phyloP scores from a whole-genome alignment of 2,797 vertebrate species.

The Characodon lateralis region DNA sequence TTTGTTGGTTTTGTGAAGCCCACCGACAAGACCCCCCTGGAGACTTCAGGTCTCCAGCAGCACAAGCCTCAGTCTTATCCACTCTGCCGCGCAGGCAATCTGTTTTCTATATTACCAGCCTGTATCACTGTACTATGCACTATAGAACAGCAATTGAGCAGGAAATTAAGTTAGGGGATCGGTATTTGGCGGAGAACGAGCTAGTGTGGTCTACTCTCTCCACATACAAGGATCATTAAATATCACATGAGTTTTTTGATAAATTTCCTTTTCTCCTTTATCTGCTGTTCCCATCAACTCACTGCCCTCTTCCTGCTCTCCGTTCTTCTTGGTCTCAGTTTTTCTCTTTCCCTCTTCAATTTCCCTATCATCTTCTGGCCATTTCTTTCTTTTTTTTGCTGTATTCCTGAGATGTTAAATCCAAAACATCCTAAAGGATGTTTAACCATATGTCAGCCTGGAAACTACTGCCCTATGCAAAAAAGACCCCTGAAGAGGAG shows the following conservation, averaged over 20 bases:
- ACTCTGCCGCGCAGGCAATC: constrained; percentile 87
- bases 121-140: constrained; percentile 88
- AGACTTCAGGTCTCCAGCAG: constrained; percentile 83
- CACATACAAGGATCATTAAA: constrained; percentile 89
- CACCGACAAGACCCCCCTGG: constrained; percentile 84
- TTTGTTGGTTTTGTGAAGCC: constrained; percentile 88
- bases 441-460: constrained; percentile 84
- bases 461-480: constrained; percentile 81
- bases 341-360: constrained; percentile 68
- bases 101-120: constrained; percentile 89
- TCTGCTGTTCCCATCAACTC: constrained; percentile 75
- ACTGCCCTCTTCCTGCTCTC: constrained; percentile 45
- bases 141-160: constrained; percentile 91
- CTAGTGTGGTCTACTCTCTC: constrained; percentile 83
- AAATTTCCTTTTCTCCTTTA: constrained; percentile 74
- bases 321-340: constrained; percentile 43
- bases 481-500: constrained; percentile 75
- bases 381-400: constrained; percentile 57
- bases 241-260: constrained; percentile 86
- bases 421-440: constrained; percentile 87
- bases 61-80: constrained; percentile 83
- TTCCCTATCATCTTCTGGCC: constrained; percentile 68
- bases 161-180: constrained; percentile 91
- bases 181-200: constrained; percentile 86
- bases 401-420: constrained; percentile 78